Percentiles rank a stretch among this genome's conserved stretches.
Conservation (phyloP, 2,888 invertebrate species). For the Hermodice carunculata region DNA sequence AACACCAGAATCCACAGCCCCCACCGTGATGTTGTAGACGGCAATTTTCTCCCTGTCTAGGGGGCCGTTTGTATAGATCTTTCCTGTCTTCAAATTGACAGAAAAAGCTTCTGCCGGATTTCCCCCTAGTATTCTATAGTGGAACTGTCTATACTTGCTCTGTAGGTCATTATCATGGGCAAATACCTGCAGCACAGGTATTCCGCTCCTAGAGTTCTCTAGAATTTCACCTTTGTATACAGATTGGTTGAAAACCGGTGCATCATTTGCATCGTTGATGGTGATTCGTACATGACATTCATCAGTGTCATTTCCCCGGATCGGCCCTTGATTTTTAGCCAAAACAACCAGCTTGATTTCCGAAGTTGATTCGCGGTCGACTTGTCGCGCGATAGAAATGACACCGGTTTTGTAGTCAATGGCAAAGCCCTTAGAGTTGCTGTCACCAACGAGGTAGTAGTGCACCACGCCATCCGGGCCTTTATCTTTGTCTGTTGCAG, state of each 20-base stretch:
- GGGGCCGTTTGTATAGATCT: slow-evolving; percentile 46
- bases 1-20: slow-evolving; percentile 55
- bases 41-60: slow-evolving; percentile 58
- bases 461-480: slow-evolving; percentile 74
- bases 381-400: slow-evolving; percentile 81
- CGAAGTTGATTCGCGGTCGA: slow-evolving; percentile 58
- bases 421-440: slow-evolving; percentile 90
- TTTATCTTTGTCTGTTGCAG: slow-evolving; percentile 56
- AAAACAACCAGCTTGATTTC: slow-evolving; percentile 80
- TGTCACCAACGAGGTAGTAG: slow-evolving; percentile 92
- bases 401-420: slow-evolving; percentile 85
- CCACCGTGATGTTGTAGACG: slow-evolving; percentile 53
- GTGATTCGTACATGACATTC: slow-evolving; percentile 94
- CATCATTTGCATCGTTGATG: slow-evolving; percentile 96
- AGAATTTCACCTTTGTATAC: slow-evolving; percentile 83
- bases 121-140: slow-evolving; percentile 54
- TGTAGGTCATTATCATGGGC: slow-evolving; percentile 75
- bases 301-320: slow-evolving; percentile 94
- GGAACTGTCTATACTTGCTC: slow-evolving; percentile 46
- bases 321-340: slow-evolving; percentile 95
- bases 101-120: slow-evolving; percentile 47
- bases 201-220: slow-evolving; percentile 89
- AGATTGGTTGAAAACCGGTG: slow-evolving; percentile 88
- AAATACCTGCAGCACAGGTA: slow-evolving; percentile 84
- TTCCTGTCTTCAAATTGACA: slow-evolving; percentile 47